Evolutionary conservation across 1,140 invertebrate species (phyloP), one percentile per base, ranked within the genome.

Genomic region (Paraescarpia echinospica): DNA sequence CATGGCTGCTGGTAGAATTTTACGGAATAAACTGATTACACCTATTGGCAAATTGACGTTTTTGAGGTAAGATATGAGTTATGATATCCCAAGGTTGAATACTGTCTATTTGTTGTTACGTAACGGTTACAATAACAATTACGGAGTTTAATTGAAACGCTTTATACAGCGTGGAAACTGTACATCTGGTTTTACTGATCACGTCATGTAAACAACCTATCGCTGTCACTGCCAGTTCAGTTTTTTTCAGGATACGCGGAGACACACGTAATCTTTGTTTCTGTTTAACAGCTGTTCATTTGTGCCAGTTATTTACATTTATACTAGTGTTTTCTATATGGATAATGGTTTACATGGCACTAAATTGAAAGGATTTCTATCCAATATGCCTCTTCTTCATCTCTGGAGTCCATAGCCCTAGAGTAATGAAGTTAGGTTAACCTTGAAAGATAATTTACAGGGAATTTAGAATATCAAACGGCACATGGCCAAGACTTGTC

Each of bases 41-140:
- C 8, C 59, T 77, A 77, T 77, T 22, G 59, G 59, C 0, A 77
- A 77, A 77, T 77, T 77, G 59, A 6, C 18, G 59, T 31, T 77
- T 77, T 77, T 77, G 59, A 77, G 59, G 59, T 77, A 77, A 77
- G 59, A 77, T 77, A 77, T 77, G 59, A 77, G 59, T 77, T 77
- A 77, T 31, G 59, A 77, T 77, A 77, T 77, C 59, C 59, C 27
- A 27, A 77, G 22, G 22, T 77, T 77, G 9, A 77, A 77, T 18
- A 27, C 27, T 77, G 59, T 18, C 59, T 77, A 31, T 77, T 77
- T 22, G 59, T 77, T 27, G 4, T 27, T 77, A 77, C 22, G 22
- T 4, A 77, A 77, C 2, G 59, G 59, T 77, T 77, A 18, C 22
- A 77, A 77, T 77, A 18, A 31, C 59, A 22, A 18, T 77, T 14